phyloP scores from a whole-genome alignment of 2,113 vertebrate genomes.

The Reinhardtius hippoglossoides region DNA sequence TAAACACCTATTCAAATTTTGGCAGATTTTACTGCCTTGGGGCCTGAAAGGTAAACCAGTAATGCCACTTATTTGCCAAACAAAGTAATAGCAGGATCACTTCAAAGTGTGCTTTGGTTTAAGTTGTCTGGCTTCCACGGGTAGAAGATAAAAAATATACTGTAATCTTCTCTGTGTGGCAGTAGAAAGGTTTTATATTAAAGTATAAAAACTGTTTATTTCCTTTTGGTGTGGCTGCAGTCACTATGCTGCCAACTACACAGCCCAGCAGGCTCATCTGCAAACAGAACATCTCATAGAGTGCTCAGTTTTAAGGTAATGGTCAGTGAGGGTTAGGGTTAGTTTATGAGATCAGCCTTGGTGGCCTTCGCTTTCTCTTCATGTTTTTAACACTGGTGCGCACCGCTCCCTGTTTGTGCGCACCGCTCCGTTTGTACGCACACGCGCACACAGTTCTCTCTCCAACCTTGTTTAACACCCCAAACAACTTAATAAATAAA shows the following conservation, averaged over 20 bases:
- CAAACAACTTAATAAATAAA: conserved; percentile 22
- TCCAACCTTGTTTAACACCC: conserved; percentile 9
- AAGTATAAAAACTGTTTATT: conserved; percentile 23
- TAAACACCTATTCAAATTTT: background rate
- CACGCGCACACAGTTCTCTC: background rate
- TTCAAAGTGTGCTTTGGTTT: background rate
- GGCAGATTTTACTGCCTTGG: background rate
- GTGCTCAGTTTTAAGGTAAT: background rate
- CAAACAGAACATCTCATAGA: conserved; percentile 20
- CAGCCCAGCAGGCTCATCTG: conserved; percentile 3
- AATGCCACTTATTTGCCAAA: background rate
- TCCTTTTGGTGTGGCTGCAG: conserved; percentile 31
- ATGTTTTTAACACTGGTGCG: conserved; percentile 7
- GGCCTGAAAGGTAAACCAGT: background rate
- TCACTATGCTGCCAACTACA: conserved; percentile 4
- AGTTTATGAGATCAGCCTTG: conserved; percentile 8
- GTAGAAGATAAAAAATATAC: background rate
- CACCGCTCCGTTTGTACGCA: background rate
- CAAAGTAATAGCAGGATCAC: background rate
- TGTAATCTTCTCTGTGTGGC: background rate
- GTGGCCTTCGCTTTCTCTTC: conserved; percentile 5
- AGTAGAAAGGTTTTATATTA: background rate
- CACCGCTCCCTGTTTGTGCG: background rate
- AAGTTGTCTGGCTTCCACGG: background rate
- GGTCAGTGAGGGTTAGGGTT: conserved; percentile 2